phyloP scores from a whole-genome alignment of 2,797 vertebrate genomes.

The Cyprinella venusta region DNA sequence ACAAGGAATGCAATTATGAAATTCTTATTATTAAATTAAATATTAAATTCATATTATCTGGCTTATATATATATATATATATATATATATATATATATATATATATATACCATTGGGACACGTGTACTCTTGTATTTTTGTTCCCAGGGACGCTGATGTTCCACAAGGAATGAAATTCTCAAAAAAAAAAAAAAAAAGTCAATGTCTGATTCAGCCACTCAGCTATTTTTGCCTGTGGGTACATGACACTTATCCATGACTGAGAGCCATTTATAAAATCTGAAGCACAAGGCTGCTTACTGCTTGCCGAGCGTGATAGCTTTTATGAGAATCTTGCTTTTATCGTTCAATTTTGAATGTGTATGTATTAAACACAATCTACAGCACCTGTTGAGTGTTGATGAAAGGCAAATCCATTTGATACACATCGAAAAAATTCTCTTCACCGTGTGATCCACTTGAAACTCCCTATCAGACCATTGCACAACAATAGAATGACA shows the following conservation, averaged over 20 bases:
- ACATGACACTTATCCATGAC: not conserved
- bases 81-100: no score
- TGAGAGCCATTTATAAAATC: constrained; percentile 10
- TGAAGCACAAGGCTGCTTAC: not conserved
- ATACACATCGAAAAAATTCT: constrained; percentile 27
- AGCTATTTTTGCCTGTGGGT: constrained; percentile 1
- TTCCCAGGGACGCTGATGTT: not conserved
- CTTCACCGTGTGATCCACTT: constrained; percentile 39
- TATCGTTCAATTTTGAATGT: not conserved
- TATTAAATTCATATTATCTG: no score
- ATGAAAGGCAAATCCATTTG: constrained; percentile 31
- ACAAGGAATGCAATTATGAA: not conserved
- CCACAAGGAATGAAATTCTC: not conserved
- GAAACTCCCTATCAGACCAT: constrained; percentile 20
- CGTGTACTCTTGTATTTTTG: no score
- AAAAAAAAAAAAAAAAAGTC: not conserved
- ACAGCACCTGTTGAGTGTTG: constrained; percentile 31
- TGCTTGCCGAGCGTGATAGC: not conserved
- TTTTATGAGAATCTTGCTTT: constrained; percentile 28
- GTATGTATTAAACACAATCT: constrained; percentile 29
- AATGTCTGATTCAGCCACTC: not conserved
- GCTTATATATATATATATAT: no score
- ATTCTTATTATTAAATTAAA: no score
- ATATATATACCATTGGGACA: not conserved
- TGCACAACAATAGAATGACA: constrained; percentile 42